A percentile compares a stretch with the other conserved stretches of the same genome.
Evolutionary conservation across 2,888 invertebrate genomes (phyloP).

Genomic region (Lapara coniferarum): DNA sequence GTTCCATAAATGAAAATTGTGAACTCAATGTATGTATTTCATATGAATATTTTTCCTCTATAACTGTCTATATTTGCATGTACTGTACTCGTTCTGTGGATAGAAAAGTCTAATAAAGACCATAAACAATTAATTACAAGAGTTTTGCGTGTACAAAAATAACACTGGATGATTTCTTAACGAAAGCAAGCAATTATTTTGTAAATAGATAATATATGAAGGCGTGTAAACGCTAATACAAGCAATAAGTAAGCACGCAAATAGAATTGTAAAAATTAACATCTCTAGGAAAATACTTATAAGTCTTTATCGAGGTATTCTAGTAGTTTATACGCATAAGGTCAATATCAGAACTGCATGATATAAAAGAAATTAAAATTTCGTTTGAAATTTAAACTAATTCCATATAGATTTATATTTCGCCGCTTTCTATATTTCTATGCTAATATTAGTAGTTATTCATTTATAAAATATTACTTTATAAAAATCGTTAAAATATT

Average conservation of each 20-base stretch:
- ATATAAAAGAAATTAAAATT: neutral
- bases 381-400: too few species aligned
- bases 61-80: too few species aligned
- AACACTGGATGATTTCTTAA: slow-evolving; percentile 36
- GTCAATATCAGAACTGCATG: too few species aligned
- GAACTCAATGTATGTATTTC: too few species aligned
- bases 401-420: too few species aligned
- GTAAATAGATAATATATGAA: slow-evolving; percentile 4
- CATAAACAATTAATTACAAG: slow-evolving; percentile 46
- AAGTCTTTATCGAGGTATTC: neutral
- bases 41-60: too few species aligned
- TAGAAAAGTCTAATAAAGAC: slow-evolving; percentile 44
- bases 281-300: slow-evolving; percentile 33
- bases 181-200: slow-evolving; percentile 30
- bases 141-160: slow-evolving; percentile 43
- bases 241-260: slow-evolving; percentile 1
- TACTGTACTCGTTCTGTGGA: slow-evolving; percentile 43
- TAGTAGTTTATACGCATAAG: neutral
- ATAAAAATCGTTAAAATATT: too few species aligned
- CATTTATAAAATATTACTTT: too few species aligned
- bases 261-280: slow-evolving; percentile 11
- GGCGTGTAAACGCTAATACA: neutral
- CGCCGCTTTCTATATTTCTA: too few species aligned
- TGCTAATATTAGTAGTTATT: too few species aligned
- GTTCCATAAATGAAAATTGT: too few species aligned